Evolutionary conservation across 2,797 vertebrate species (phyloP).

Genomic region (Pseudochirops corinnae): DNA sequence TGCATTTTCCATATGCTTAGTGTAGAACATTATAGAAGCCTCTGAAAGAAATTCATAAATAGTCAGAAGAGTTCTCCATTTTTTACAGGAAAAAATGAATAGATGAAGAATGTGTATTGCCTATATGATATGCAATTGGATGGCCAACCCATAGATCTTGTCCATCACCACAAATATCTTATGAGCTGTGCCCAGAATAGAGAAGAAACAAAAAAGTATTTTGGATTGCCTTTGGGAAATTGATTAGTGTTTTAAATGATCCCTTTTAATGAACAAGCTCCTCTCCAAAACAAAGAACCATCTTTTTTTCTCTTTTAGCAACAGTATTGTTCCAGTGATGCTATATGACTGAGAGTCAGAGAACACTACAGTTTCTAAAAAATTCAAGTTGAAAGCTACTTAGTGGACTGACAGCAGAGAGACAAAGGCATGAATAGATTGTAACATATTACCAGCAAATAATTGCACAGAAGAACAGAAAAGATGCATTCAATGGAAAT

Average conservation of each 20-base stretch:
- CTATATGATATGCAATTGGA: not conserved
- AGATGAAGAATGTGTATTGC: not conserved
- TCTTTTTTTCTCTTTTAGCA: not conserved
- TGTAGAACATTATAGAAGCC: not conserved
- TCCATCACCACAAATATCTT: not conserved
- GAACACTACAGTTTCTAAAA: not conserved
- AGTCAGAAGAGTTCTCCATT: not conserved
- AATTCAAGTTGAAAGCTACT: not conserved
- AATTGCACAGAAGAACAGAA: not conserved
- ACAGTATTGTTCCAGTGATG: not conserved
- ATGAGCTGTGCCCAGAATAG: not conserved
- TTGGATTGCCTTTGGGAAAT: not conserved
- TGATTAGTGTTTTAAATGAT: not conserved
- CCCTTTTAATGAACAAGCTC: not conserved
- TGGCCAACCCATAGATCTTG: not conserved
- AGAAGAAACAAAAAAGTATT: not conserved
- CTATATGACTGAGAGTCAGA: not conserved
- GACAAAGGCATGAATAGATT: not conserved
- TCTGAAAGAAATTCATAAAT: not conserved
- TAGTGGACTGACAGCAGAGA: not conserved
- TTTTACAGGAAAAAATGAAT: not conserved
- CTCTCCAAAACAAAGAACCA: not conserved
- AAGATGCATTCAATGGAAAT: not conserved
- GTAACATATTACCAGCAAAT: not conserved
- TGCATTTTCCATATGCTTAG: not conserved